A percentile compares a stretch with the other conserved stretches of the same genome.
phyloP scores from a whole-genome alignment of 2,888 invertebrate genomes.

The Stenichneumon culpator region DNA sequence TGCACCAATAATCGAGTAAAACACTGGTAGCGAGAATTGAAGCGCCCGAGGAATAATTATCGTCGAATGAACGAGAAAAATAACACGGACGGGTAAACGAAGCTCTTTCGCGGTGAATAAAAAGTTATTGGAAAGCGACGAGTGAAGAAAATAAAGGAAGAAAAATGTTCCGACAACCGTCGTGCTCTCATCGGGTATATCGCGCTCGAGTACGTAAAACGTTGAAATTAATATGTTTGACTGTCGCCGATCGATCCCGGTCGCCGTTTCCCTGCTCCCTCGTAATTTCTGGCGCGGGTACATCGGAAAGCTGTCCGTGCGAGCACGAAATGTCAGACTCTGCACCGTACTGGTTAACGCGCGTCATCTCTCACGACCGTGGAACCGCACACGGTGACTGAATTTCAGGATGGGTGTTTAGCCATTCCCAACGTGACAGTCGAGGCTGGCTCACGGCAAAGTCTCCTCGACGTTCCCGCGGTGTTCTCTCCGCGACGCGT shows the following conservation, averaged over 20 bases:
- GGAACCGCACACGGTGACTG: slow-evolving; percentile 48
- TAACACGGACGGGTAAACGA: not conserved
- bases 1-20: not conserved
- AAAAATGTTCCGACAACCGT: slow-evolving; percentile 11
- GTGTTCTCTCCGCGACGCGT: slow-evolving; percentile 16
- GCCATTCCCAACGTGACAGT: slow-evolving; percentile 50
- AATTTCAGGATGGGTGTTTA: slow-evolving; percentile 54
- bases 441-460: slow-evolving; percentile 33
- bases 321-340: slow-evolving; percentile 47
- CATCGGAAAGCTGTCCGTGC: slow-evolving; percentile 19
- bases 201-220: not conserved
- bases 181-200: not conserved
- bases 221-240: slow-evolving; percentile 7
- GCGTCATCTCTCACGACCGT: slow-evolving; percentile 24
- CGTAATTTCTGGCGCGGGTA: slow-evolving; percentile 38
- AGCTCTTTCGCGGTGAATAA: not conserved
- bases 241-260: slow-evolving; percentile 19
- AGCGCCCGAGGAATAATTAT: not conserved
- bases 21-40: not conserved
- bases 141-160: not conserved
- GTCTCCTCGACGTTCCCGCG: slow-evolving; percentile 42
- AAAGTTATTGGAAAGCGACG: not conserved
- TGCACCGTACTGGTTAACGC: slow-evolving; percentile 22
- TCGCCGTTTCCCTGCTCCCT: slow-evolving; percentile 28
- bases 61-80: not conserved